These are phyloP conservation scores for Lepidurus arcticus DNA, from an alignment of 1,140 invertebrate species.

Conservation along the genomic window DNA sequence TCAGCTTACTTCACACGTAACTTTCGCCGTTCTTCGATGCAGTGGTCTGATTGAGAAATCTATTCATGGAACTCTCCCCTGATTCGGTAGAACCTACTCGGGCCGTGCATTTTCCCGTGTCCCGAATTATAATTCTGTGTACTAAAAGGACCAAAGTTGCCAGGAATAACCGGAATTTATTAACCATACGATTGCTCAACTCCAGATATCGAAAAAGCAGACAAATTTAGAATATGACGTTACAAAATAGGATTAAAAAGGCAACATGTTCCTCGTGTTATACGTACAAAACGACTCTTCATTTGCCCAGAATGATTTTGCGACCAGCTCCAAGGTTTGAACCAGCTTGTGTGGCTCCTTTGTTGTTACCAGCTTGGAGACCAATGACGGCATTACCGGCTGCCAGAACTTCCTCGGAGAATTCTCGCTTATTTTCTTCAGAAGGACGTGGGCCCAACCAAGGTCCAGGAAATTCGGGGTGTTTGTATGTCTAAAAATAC, in stretches of 20 bases:
- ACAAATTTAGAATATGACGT: background rate
- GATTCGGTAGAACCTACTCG: too few species aligned
- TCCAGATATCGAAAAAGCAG: background rate
- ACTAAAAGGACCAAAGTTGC: background rate
- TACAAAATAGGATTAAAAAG: background rate
- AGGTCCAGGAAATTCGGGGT: constrained; percentile 82
- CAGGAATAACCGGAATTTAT: constrained; percentile 8
- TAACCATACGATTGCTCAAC: background rate
- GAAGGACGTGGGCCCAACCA: constrained; percentile 81
- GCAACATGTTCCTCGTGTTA: background rate
- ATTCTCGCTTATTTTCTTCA: constrained; percentile 86
- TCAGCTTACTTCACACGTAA: too few species aligned
- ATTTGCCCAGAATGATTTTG: constrained; percentile 82
- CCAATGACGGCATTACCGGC: constrained; percentile 86
- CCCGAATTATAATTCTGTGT: too few species aligned
- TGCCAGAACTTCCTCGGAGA: constrained; percentile 81
- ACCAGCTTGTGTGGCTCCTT: constrained; percentile 86
- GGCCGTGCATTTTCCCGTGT: too few species aligned
- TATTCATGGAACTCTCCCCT: too few species aligned
- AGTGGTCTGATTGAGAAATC: too few species aligned
- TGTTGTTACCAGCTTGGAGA: constrained; percentile 93
- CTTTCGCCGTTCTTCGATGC: too few species aligned
- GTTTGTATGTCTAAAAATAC: constrained; percentile 67
- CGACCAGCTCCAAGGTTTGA: constrained; percentile 86
- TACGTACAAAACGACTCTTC: constrained; percentile 41